These are phyloP conservation scores for Sinocyclocheilus rhinocerous DNA, from an alignment of 2,113 vertebrate species.

Conservation along the genomic window DNA sequence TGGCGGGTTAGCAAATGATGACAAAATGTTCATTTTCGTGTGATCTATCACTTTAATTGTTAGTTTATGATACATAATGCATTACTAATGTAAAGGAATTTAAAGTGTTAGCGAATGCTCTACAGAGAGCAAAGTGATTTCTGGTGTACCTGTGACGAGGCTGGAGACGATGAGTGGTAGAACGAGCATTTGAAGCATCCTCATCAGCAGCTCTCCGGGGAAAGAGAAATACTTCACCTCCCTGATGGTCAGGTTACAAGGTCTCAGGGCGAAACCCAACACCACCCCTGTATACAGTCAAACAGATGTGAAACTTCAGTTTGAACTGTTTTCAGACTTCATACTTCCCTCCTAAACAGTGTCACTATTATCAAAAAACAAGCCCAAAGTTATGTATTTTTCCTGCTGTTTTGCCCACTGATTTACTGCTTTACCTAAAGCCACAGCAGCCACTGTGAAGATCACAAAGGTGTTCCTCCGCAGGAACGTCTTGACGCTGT, in stretches of 20 bases:
- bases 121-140: neutral
- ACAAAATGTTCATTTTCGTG: too few relatives aligned
- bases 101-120: neutral
- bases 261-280: constrained; percentile 85
- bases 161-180: constrained; percentile 95
- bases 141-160: constrained; percentile 86
- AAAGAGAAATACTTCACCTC: constrained; percentile 96
- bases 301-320: neutral
- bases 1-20: too few relatives aligned
- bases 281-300: constrained; percentile 79
- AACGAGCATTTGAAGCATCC: constrained; percentile 96
- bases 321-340: neutral
- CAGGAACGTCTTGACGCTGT: constrained; percentile 76
- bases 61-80: neutral
- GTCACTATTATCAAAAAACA: neutral
- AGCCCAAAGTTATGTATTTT: neutral
- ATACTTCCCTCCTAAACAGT: neutral
- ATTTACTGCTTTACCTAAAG: constrained; percentile 77
- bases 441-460: constrained; percentile 84
- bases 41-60: too few relatives aligned
- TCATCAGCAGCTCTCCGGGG: constrained; percentile 95
- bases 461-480: constrained; percentile 88
- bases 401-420: neutral
- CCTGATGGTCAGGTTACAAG: constrained; percentile 84
- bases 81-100: neutral